Evolutionary conservation across 2,113 vertebrate genomes (phyloP).

Genomic region (Oryzias melastigma): DNA sequence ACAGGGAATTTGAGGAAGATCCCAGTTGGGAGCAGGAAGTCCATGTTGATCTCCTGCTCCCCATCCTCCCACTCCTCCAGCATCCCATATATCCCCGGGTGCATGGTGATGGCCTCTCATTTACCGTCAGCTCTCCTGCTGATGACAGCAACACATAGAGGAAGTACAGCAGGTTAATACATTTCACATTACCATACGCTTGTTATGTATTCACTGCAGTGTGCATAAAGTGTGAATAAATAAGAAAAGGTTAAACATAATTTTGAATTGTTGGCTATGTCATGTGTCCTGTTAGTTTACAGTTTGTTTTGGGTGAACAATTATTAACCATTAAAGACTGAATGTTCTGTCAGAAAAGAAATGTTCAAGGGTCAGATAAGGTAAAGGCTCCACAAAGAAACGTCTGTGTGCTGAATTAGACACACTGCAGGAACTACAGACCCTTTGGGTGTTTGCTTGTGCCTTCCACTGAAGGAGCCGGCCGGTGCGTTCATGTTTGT

Average conservation of each 20-base stretch:
- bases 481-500: too few species aligned
- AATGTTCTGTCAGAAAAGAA: neutral
- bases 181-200: conserved; percentile 1
- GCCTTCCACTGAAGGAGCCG: too few species aligned
- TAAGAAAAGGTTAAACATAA: neutral
- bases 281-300: neutral
- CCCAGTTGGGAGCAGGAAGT: conserved; percentile 94
- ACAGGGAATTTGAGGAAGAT: conserved; percentile 92
- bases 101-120: conserved; percentile 86
- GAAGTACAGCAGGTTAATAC: conserved; percentile 41
- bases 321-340: neutral
- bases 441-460: neutral
- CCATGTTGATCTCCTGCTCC: conserved; percentile 84
- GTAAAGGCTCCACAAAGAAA: conserved; percentile 21
- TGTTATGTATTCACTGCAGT: too few species aligned
- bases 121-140: conserved; percentile 75
- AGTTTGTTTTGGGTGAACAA: neutral
- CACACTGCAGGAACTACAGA: neutral
- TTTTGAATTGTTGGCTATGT: too few species aligned
- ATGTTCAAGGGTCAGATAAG: conserved; percentile 31
- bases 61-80: conserved; percentile 92
- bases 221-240: neutral
- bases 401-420: neutral
- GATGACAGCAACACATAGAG: conserved; percentile 41
- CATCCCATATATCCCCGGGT: conserved; percentile 92